Evolutionary conservation across 1,140 invertebrate species (phyloP).

Genomic region (Temnothorax nylanderi): DNA sequence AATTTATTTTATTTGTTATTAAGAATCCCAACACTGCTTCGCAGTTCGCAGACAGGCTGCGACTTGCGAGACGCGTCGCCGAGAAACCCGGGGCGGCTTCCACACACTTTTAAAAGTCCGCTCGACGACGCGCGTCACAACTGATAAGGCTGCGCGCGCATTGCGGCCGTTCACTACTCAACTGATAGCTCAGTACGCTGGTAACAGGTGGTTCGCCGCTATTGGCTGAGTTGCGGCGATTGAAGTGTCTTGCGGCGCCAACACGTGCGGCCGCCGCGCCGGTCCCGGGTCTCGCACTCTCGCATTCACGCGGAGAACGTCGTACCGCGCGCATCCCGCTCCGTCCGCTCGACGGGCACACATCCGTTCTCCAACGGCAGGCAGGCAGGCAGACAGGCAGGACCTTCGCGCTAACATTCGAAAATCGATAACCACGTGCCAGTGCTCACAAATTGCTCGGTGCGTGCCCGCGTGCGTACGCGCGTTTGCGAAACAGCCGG

Average conservation of each 20-base stretch:
- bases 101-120: slow-evolving; percentile 21
- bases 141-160: slow-evolving; percentile 62
- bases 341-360: background rate
- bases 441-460: background rate
- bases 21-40: too few relatives aligned
- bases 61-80: background rate
- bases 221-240: slow-evolving; percentile 74
- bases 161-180: background rate
- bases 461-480: background rate
- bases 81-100: background rate
- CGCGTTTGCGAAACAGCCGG: slow-evolving; percentile 39
- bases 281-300: slow-evolving; percentile 8
- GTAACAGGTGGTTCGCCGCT: slow-evolving; percentile 81
- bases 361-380: slow-evolving; percentile 22
- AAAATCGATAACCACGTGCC: background rate
- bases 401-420: too few relatives aligned
- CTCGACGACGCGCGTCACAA: background rate
- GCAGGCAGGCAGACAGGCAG: background rate
- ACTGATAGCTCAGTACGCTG: slow-evolving; percentile 52
- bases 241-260: slow-evolving; percentile 60
- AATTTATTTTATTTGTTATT: too few relatives aligned
- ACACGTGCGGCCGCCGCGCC: slow-evolving; percentile 63
- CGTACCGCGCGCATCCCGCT: slow-evolving; percentile 34
- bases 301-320: slow-evolving; percentile 61
- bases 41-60: too few relatives aligned